Conservation (phyloP, 1,140 invertebrate species). For the Drosophila ananassae region DNA sequence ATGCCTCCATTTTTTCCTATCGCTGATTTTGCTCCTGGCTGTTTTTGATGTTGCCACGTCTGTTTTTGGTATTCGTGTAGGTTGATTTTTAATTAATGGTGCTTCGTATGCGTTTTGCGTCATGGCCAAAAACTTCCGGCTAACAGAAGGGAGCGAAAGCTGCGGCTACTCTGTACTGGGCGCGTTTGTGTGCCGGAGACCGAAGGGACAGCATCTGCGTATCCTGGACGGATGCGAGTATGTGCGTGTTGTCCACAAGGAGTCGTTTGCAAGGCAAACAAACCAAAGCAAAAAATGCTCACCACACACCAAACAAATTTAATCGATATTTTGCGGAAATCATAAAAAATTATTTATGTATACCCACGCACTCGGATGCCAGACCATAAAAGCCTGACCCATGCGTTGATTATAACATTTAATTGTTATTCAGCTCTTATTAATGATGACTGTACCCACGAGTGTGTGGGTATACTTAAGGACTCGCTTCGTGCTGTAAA, state of each 20-base stretch:
- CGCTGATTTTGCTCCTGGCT: conserved; percentile 29
- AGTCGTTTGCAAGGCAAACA: conserved; percentile 24
- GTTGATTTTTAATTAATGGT: conserved; percentile 74
- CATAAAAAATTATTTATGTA: conserved; percentile 74
- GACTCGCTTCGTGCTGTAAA: conserved; percentile 37
- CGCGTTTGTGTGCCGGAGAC: not conserved
- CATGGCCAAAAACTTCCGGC: conserved; percentile 47
- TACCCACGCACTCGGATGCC: conserved; percentile 44
- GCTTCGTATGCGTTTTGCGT: conserved; percentile 70
- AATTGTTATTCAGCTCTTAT: conserved; percentile 59
- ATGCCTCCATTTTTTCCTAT: not conserved
- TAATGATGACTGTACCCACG: conserved; percentile 46
- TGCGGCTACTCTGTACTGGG: not conserved
- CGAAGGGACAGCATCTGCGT: conserved; percentile 22
- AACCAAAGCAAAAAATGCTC: conserved; percentile 28
- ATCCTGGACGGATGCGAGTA: conserved; percentile 9
- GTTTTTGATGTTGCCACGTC: conserved; percentile 52
- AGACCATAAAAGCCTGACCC: conserved; percentile 19
- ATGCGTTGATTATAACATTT: conserved; percentile 59
- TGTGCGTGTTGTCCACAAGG: conserved; percentile 38
- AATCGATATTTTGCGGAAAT: conserved; percentile 73
- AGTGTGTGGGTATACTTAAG: not conserved
- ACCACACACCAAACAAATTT: conserved; percentile 45
- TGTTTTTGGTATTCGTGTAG: conserved; percentile 56
- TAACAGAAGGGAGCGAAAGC: conserved; percentile 19